Base-by-base conservation (phyloP, 2,113 vertebrate species). In the Coturnix japonica region DNA sequence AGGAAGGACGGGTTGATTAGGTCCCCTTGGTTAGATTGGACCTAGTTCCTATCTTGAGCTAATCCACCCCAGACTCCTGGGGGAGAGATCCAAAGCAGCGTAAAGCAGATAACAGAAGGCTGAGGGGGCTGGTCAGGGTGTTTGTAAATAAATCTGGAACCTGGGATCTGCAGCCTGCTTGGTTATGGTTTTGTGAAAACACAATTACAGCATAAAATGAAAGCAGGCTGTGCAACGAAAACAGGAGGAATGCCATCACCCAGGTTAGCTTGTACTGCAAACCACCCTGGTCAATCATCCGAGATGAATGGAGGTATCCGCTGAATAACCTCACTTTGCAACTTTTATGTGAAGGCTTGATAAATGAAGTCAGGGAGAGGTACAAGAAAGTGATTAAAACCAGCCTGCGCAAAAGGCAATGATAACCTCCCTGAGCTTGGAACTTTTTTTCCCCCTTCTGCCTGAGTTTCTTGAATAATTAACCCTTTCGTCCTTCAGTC, bases 361-460 rank as follows among this genome's bases (percentile, higher is more conserved):
- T 97, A 97, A 97, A 98, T 95, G 97, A 97, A 95, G 79, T 96
- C 96, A 95, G 91, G 37, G 80, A 97, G 95, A 96, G 95, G 93
- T 97, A 98, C 97, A 97, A 97, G 97, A 97, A 96, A 97, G 97
- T 97, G 97, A 98, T 97, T 98, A 97, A 98, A 98, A 98, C 96
- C 97, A 98, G 97, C 96, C 97, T 95, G 95, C 13, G 66, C 73
- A 61, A 96, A 95, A 97, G 81, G 90, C 96, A 97, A 56, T 88
- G 92, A 96, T 96, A 96, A 95, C 96, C 93, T 95, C 91, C 86
- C 87, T 95, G 93, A 91, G 91, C 93, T 94, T 90, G 89, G 82
- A 87, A 90, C 92, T 72, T 93, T 94, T 60, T 69, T 92, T 93
- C 82, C 33, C 31, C 64, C 30, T 83, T 90, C 73, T 95, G 93